A percentile compares a stretch with the other conserved stretches of the same genome.
These are phyloP conservation scores for Microvelia longipes DNA, from an alignment of 1,140 invertebrate genomes.

Conservation along the genomic window DNA sequence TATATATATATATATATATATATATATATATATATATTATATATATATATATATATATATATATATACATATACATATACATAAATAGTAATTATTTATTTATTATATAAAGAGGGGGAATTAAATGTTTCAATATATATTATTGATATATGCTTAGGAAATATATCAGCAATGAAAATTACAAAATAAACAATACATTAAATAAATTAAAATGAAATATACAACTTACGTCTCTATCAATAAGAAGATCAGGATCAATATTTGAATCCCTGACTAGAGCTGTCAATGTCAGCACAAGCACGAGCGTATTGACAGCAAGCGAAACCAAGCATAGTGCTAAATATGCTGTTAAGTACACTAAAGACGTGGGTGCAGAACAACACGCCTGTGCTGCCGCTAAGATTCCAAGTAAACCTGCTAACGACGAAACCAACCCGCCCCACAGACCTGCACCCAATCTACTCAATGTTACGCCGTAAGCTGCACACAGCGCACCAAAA, in stretches of 20 bases:
- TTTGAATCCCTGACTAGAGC: conserved; percentile 36
- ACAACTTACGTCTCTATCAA: not conserved
- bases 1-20: no score
- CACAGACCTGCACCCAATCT: conserved; percentile 41
- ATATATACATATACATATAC: no score
- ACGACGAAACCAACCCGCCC: conserved; percentile 40
- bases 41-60: no score
- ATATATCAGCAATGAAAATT: no score
- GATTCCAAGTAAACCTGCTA: conserved; percentile 37
- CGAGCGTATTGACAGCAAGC: conserved; percentile 40
- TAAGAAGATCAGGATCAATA: not conserved
- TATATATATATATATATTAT: no score
- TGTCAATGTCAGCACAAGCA: conserved; percentile 39
- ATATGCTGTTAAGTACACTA: conserved; percentile 35
- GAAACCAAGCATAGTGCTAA: conserved; percentile 38
- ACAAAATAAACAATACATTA: no score
- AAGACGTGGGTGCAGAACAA: conserved; percentile 13
- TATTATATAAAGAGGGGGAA: no score
- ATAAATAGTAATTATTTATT: no score
- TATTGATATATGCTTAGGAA: no score
- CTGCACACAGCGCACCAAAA: conserved; percentile 38
- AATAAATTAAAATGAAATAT: not conserved
- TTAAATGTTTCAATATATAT: no score
- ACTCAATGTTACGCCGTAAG: conserved; percentile 39
- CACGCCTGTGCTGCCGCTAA: conserved; percentile 40